These are phyloP conservation scores for Taurulus bubalis DNA, from an alignment of 2,113 vertebrate genomes.

Conservation along the genomic window DNA sequence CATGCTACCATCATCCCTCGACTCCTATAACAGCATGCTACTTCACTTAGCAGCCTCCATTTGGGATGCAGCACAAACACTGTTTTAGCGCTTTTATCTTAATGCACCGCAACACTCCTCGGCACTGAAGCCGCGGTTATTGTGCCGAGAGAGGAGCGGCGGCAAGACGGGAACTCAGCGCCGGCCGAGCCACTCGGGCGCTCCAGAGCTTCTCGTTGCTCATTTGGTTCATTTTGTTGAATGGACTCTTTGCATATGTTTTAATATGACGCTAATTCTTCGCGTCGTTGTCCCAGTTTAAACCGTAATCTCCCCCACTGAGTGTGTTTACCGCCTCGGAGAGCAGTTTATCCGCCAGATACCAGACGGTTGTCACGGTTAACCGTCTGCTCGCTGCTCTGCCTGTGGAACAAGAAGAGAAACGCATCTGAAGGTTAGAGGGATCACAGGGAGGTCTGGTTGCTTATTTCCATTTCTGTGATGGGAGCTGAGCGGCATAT, in stretches of 20 bases:
- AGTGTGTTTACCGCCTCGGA: constrained; percentile 68
- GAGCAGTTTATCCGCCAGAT: constrained; percentile 41
- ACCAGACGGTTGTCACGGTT: constrained; percentile 56
- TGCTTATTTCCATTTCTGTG: constrained; percentile 49
- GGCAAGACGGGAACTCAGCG: constrained; percentile 75
- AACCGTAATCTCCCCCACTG: constrained; percentile 46
- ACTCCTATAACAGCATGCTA: constrained; percentile 73
- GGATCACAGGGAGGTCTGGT: constrained; percentile 29
- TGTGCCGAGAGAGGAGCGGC: constrained; percentile 82
- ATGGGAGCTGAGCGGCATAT: constrained; percentile 36
- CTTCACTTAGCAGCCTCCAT: constrained; percentile 77
- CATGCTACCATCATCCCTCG: constrained; percentile 73
- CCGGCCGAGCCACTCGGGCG: too few relatives aligned
- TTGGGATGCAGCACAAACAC: constrained; percentile 76
- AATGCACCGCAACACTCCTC: constrained; percentile 90
- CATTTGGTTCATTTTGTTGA: constrained; percentile 55
- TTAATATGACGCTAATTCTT: constrained; percentile 64
- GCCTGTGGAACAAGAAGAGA: constrained; percentile 34
- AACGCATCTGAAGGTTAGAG: constrained; percentile 26
- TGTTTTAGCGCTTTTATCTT: constrained; percentile 83
- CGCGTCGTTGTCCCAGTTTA: constrained; percentile 55
- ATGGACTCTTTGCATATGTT: constrained; percentile 65
- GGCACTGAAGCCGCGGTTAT: constrained; percentile 88
- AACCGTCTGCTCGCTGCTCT: constrained; percentile 65
- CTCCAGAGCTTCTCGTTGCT: constrained; percentile 30